phyloP scores from a whole-genome alignment of 92 coral and sea anemone genomes.

The Palythoa caribaeorum region DNA sequence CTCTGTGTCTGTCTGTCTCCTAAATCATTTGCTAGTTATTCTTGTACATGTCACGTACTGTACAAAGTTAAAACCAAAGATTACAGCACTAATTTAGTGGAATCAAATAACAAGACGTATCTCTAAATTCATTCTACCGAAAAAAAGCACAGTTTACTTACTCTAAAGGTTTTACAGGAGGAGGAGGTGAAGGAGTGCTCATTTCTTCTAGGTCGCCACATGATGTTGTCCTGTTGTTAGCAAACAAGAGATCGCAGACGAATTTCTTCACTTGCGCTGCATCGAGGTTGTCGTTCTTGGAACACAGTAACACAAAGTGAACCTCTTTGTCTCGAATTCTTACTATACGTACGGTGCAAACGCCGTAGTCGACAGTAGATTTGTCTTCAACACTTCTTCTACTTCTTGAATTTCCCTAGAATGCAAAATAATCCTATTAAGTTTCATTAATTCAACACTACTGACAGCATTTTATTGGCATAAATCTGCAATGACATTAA shows the following conservation, averaged over 20 bases:
- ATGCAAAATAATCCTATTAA: not conserved
- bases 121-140: not conserved
- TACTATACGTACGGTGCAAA: constrained; percentile 16
- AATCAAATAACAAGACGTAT: too few species aligned
- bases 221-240: constrained; percentile 4
- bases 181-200: not conserved
- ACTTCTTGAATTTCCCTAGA: not conserved
- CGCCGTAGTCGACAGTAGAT: not conserved
- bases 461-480: too few species aligned
- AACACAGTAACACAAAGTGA: constrained; percentile 27
- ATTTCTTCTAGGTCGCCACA: constrained; percentile 5
- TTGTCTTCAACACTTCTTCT: not conserved
- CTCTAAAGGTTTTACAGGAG: constrained; percentile 11
- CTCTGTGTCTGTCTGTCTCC: too few species aligned
- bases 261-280: not conserved
- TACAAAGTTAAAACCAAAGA: too few species aligned
- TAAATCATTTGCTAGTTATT: too few species aligned
- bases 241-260: constrained; percentile 30
- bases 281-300: not conserved
- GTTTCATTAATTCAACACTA: not conserved
- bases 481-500: too few species aligned
- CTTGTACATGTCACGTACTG: not conserved
- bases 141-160: not conserved
- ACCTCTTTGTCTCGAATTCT: not conserved
- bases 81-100: too few species aligned